These are phyloP conservation scores for Pilophorus perplexus DNA, from an alignment of 2,888 invertebrate species.

Conservation along the genomic window DNA sequence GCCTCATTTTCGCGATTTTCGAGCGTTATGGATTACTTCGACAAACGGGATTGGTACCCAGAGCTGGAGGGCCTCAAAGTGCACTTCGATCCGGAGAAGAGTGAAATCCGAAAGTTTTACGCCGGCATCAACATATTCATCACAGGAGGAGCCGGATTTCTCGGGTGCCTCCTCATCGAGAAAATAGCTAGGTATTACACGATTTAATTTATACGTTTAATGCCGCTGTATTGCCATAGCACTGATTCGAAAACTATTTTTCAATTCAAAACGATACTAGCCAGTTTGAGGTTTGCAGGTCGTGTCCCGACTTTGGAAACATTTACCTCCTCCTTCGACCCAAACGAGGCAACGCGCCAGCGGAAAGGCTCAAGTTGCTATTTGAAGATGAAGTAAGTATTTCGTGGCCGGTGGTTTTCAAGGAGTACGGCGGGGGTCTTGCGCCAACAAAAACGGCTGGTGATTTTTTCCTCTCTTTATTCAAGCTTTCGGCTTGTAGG, in stretches of 20 bases:
- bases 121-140: constrained; percentile 51
- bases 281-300: constrained; percentile 48
- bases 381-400: constrained; percentile 52
- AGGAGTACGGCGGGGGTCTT: no score
- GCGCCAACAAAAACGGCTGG: no score
- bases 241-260: no score
- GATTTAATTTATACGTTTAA: no score
- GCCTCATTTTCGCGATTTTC: no score
- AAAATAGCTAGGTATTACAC: constrained; percentile 53
- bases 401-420: no score
- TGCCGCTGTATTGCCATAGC: no score
- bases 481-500: no score
- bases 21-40: constrained; percentile 47
- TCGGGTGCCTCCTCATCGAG: constrained; percentile 52
- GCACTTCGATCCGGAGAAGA: neutral
- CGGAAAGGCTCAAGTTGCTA: constrained; percentile 51
- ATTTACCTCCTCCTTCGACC: constrained; percentile 52
- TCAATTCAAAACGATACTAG: no score
- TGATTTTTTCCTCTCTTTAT: no score
- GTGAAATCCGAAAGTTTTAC: constrained; percentile 31
- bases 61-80: neutral
- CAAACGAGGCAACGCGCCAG: constrained; percentile 52
- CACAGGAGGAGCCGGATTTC: constrained; percentile 53
- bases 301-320: constrained; percentile 51
- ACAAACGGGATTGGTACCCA: constrained; percentile 41